A percentile compares a stretch with the other conserved stretches of the same genome.
phyloP scores from a whole-genome alignment of 1,140 invertebrate genomes.

The Ceratina japonica region DNA sequence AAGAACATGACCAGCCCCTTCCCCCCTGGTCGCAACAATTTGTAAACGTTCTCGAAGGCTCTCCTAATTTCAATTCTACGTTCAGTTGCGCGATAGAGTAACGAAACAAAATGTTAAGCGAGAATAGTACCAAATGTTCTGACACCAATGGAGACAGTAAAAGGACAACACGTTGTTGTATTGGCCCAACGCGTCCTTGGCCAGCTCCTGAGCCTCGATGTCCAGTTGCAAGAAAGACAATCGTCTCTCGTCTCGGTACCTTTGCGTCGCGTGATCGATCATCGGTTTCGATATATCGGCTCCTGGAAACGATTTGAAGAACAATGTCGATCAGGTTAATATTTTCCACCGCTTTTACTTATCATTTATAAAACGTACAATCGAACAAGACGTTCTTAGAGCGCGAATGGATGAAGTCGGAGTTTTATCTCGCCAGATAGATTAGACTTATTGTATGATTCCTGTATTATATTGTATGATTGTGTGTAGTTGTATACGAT shows the following conservation, averaged over 20 bases:
- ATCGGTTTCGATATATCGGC: constrained; percentile 86
- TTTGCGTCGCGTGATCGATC: constrained; percentile 83
- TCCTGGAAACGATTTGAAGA: constrained; percentile 71
- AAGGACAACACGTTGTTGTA: constrained; percentile 89
- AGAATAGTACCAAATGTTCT: constrained; percentile 84
- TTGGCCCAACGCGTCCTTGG: constrained; percentile 76
- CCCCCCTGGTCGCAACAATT: constrained; percentile 83
- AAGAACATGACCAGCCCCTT: constrained; percentile 86
- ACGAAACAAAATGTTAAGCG: not conserved
- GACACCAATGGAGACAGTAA: constrained; percentile 91
- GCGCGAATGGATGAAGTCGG: not conserved
- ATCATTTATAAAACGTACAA: too few species aligned
- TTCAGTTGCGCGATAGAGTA: not conserved
- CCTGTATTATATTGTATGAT: too few species aligned
- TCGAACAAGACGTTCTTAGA: too few species aligned
- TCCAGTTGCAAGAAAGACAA: constrained; percentile 84
- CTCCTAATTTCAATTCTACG: constrained; percentile 72
- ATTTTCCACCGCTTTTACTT: too few species aligned
- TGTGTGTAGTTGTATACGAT: too few species aligned
- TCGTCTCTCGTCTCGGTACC: constrained; percentile 75
- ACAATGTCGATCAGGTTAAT: too few species aligned
- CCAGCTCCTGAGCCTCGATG: constrained; percentile 80
- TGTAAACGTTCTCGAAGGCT: constrained; percentile 84
- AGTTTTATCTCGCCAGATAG: too few species aligned
- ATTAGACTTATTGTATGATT: too few species aligned